phyloP scores from a whole-genome alignment of 2,888 invertebrate genomes.

The Microctonus brassicae region DNA sequence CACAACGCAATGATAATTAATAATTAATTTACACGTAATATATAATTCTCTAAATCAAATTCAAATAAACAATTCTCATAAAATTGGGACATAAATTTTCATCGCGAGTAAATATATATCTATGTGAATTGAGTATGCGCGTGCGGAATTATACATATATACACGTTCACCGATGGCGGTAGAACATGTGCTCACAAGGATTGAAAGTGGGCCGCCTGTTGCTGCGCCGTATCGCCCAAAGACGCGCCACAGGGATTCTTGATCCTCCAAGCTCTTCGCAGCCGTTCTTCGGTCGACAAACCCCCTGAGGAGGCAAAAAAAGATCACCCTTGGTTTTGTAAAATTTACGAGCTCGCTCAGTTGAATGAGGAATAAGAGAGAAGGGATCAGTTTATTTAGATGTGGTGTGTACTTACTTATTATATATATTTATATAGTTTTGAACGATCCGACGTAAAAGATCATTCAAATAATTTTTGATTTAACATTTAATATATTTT shows the following conservation, averaged over 20 bases:
- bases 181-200: conserved; percentile 41
- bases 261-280: conserved; percentile 58
- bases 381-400: not conserved
- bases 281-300: conserved; percentile 49
- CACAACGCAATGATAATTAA: no score
- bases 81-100: conserved; percentile 61
- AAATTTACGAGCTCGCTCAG: conserved; percentile 62
- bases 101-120: conserved; percentile 59
- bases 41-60: no score
- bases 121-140: conserved; percentile 54
- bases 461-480: not conserved
- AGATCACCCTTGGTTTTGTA: conserved; percentile 54
- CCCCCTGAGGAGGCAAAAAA: conserved; percentile 59
- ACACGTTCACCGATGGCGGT: conserved; percentile 36
- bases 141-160: conserved; percentile 28
- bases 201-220: conserved; percentile 62
- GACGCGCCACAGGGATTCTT: conserved; percentile 64
- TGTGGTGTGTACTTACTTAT: no score
- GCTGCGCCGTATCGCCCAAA: conserved; percentile 50
- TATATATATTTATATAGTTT: no score
- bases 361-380: not conserved
- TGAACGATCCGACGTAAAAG: not conserved
- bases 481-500: not conserved
- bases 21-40: no score
- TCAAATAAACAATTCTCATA: conserved; percentile 55